These are phyloP conservation scores for Apostichopus californicus DNA, from an alignment of 35 echinoderm and acorn worm species.

Conservation along the genomic window DNA sequence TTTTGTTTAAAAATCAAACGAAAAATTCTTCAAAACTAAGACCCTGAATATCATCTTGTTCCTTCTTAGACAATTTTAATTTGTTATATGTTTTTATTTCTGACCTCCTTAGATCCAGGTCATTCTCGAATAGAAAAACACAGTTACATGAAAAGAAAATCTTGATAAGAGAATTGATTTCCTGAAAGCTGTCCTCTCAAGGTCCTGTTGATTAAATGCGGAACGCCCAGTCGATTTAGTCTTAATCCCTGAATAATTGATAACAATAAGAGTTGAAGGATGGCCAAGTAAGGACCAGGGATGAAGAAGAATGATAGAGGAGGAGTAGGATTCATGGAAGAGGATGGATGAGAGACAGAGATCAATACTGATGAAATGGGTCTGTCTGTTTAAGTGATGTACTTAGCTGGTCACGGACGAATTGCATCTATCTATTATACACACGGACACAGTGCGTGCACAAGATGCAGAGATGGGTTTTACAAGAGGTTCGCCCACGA, in stretches of 20 bases:
- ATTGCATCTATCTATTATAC: neutral
- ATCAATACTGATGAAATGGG: conserved; percentile 33
- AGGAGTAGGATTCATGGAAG: neutral
- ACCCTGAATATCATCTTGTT: too few species aligned
- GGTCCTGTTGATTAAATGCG: neutral
- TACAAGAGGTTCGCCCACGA: too few species aligned
- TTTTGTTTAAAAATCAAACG: too few species aligned
- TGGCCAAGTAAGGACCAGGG: neutral
- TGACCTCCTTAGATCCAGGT: neutral
- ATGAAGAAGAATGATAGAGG: conserved; percentile 15
- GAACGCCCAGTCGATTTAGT: conserved; percentile 27
- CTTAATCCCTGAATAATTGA: conserved; percentile 39
- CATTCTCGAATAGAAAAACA: neutral
- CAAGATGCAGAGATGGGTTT: too few species aligned
- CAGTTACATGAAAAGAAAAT: neutral
- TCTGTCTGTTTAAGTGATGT: neutral
- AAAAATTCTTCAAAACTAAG: too few species aligned
- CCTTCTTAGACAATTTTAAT: neutral
- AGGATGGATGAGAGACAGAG: neutral
- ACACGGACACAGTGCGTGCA: too few species aligned
- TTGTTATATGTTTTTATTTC: neutral
- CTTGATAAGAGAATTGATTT: neutral
- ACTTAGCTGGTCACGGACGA: neutral
- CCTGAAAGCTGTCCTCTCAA: neutral
- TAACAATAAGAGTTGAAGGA: conserved; percentile 33